Base-by-base conservation (phyloP, 2,113 vertebrate genomes). In the Meriones unguiculatus region DNA sequence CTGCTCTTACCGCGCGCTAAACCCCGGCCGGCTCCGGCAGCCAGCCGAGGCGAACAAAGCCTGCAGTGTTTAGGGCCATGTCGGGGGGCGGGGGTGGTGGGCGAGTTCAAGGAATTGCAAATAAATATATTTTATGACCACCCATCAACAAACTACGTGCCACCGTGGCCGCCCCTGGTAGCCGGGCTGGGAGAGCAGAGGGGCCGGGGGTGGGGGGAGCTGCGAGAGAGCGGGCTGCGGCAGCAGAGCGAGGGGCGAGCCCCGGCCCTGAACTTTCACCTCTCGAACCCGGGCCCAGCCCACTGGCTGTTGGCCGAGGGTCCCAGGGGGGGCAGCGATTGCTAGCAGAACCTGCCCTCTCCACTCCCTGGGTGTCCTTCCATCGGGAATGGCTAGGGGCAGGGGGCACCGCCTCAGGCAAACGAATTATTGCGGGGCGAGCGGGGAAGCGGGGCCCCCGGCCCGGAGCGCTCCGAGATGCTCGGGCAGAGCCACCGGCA, bases 231-330 rank as follows among this genome's bases (percentile, higher is more conserved):
- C n/a, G 12, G 25, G 54, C 11, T 0, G 0, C 18, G 50, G 73
- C 10, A 0, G 41, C 35, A 46, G 25, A 84, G 91, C 32, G 2
- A 64, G 15, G 57, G 0, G 52, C 18, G 54, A 98, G 98, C 96
- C 98, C 98, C 35, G 77, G 84, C 95, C 87, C 91, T 99, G 98
- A 99, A 99, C 98, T 98, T 98, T 98, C 98, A 98, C 98, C 98
- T 99, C 98, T 70, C 97, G 98, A 98, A 98, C 98, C 97, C 97
- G 75, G 85, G 86, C 96, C 92, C 93, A 92, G 96, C 97, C 92
- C 92, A 96, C 96, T 97, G 98, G 98, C 97, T 97, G 97, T 46
- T 32, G 52, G 81, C 72, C 46, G n/a, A 30, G 89, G 59, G 76
- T 91, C 72, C 35, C 57, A 20, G 0, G 22, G n/a, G n/a, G 91